Evolutionary conservation across 2,888 invertebrate species (phyloP), one percentile per base, ranked within the genome.

Genomic region (Tiphia femorata): DNA sequence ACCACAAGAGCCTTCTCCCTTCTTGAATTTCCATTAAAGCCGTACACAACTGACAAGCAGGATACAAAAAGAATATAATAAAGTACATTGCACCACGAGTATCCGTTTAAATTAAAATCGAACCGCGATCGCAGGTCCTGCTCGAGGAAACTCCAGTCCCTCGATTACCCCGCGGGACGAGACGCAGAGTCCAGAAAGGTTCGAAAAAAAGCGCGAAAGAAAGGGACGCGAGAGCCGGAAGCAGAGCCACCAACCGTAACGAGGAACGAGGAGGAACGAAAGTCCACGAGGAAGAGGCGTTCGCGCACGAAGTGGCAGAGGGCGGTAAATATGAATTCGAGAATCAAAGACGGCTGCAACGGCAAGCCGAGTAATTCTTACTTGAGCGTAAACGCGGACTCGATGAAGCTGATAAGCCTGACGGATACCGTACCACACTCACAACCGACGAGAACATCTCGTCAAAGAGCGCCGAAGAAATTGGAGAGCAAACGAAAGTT

Each of bases 111-210:
- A n/a, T n/a, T n/a, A n/a, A n/a, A n/a, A n/a, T n/a, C n/a, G n/a
- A n/a, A n/a, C n/a, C n/a, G n/a, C n/a, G n/a, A n/a, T n/a, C 73
- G 19, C 64, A 91, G 91, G 64, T 89, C 89, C 1, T 91, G 90
- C 76, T 90, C 89, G 1, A 88, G 89, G 76, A 91, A 90, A 76
- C 77, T 91, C 41, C 85, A 84, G 3, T 76, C 84, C 30, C 63
- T 82, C n/a, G 72, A 62, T 37, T 72, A 74, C 38, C 58, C 49
- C 0, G 49, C 27, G 50, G 6, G 65, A 67, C n/a, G 42, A 35
- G 35, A 7, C 8, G 53, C 48, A 14, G 71, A 73, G 2, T n/a
- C 40, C 2, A 69, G 62, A 49, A 76, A 75, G 21, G 2, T 59
- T 2, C 77, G 41, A 20, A 54, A 49, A 38, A 58, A 61, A 37